Base-by-base conservation (phyloP, 2,113 vertebrate species). In the Lontra canadensis region DNA sequence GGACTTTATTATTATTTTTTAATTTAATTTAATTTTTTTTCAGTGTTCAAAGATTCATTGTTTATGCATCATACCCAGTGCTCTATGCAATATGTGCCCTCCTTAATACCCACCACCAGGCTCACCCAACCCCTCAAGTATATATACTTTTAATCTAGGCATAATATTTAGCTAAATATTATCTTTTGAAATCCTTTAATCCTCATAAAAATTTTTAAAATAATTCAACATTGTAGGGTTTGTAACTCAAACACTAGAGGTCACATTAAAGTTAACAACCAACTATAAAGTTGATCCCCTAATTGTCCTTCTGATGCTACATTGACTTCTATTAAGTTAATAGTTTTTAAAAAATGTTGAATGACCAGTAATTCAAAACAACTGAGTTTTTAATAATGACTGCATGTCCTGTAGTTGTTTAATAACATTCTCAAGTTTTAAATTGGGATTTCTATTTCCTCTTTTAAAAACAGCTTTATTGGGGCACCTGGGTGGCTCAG, bases 341-440 rank as follows among this genome's bases (percentile, higher is more conserved):
- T 88, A 79, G 13, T 90, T 94, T 74, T 15, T 3, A 26, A 59
- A 82, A 18, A 13, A 17, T 79, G 29, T 95, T 74, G 25, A 92
- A 90, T 94, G 49, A 11, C 39, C n/a, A 95, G 31, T 71, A 90
- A 92, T 95, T 95, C 42, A 92, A 80, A 96, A 59, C 25, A 93
- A 87, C 3, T 95, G 86, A 73, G 65, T 84, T 96, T 95, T 73
- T 76, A 63, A 89, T 92, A 95, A 92, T 65, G 34, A 52, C 26
- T 89, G 9, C 44, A 84, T 87, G 14, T n/a, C 7, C 17, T 65
- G 1, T n/a, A 76, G 79, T 67, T 92, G 29, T 90, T 96, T 97
- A 87, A 79, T 97, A 95, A 81, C 14, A 76, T 29, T 83, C 80
- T 57, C 73, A 97, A 88, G 36, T 96, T 95, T 97, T 96, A 87